Conservation (phyloP, 2,888 invertebrate species). For the Dolichopus griseipennis region DNA sequence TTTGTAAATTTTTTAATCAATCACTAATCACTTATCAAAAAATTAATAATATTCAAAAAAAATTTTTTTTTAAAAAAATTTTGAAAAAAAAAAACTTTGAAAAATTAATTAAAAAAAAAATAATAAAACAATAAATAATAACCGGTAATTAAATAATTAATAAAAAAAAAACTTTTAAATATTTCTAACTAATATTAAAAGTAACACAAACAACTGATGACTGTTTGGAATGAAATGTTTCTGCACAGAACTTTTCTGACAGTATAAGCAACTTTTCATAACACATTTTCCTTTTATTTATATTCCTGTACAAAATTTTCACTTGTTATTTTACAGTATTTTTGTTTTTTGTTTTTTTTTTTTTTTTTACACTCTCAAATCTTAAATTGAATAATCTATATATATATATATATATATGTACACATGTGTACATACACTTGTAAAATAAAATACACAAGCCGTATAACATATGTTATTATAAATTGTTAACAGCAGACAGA, state of each 20-base stretch:
- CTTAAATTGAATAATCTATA: background rate
- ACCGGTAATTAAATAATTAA: background rate
- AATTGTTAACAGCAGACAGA: no score
- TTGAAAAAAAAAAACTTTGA: background rate
- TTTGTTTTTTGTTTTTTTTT: no score
- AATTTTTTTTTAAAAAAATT: background rate
- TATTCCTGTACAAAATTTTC: background rate
- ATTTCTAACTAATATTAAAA: no score
- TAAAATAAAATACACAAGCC: no score
- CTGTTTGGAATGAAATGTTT: background rate
- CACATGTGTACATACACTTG: no score
- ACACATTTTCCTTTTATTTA: constrained; percentile 4
- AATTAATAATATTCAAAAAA: background rate
- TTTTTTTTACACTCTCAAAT: background rate
- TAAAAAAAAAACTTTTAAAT: no score
- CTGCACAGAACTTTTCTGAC: background rate
- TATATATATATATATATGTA: background rate
- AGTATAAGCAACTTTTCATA: background rate
- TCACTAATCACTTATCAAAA: background rate
- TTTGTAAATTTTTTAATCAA: no score
- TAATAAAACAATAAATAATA: background rate
- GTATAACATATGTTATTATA: no score
- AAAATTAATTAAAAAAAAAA: no score
- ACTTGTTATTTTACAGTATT: no score
- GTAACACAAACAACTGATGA: no score